phyloP scores from a whole-genome alignment of 2,888 invertebrate genomes.

The Drosophila robusta region DNA sequence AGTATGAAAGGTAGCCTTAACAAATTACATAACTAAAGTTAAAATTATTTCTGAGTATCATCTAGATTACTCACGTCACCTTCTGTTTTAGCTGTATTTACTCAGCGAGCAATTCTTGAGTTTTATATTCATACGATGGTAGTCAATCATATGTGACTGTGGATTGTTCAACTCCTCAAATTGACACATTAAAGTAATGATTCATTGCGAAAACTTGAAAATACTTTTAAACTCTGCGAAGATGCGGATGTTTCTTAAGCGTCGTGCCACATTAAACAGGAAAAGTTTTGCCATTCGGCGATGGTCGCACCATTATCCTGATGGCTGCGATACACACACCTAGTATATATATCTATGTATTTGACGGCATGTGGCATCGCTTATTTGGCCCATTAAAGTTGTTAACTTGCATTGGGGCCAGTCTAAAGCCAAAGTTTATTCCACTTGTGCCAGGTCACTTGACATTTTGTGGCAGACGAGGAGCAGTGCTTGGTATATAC shows the following conservation, averaged over 20 bases:
- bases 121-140: background rate
- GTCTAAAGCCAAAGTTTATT: slow-evolving; percentile 31
- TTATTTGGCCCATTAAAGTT: slow-evolving; percentile 62
- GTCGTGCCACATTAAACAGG: slow-evolving; percentile 36
- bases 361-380: slow-evolving; percentile 12
- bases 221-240: slow-evolving; percentile 26
- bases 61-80: too few species aligned
- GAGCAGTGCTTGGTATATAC: slow-evolving; percentile 14
- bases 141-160: slow-evolving; percentile 9
- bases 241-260: slow-evolving; percentile 18
- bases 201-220: slow-evolving; percentile 30
- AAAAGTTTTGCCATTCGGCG: slow-evolving; percentile 40
- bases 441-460: slow-evolving; percentile 34
- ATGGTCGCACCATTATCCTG: slow-evolving; percentile 30
- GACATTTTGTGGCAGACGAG: slow-evolving; percentile 19
- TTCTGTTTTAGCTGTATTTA: background rate
- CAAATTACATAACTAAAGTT: too few species aligned
- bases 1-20: too few species aligned
- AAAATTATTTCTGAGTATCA: too few species aligned
- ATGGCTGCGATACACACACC: slow-evolving; percentile 19
- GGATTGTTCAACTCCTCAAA: slow-evolving; percentile 18
- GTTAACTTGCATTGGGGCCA: slow-evolving; percentile 55
- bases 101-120: background rate
- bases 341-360: background rate
- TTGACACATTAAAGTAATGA: slow-evolving; percentile 33